A percentile compares a stretch with the other conserved stretches of the same genome.
Conservation (phyloP, 1,140 invertebrate genomes). For the Mylabris phalerata region DNA sequence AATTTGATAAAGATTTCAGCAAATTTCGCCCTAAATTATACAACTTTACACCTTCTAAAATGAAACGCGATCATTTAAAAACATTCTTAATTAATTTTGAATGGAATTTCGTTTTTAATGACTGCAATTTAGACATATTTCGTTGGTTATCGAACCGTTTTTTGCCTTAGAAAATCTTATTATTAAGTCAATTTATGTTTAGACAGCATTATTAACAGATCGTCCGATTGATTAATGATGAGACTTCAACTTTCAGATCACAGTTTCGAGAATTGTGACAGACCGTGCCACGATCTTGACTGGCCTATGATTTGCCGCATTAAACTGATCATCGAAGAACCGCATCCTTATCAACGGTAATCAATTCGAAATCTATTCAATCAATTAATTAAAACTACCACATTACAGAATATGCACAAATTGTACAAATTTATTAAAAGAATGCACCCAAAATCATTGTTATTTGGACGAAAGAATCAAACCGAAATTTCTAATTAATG, state of each 20-base stretch:
- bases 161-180: too few relatives aligned
- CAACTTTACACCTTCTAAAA: too few relatives aligned
- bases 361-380: neutral
- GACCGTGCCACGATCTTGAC: conserved; percentile 67
- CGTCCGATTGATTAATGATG: too few relatives aligned
- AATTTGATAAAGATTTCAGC: too few relatives aligned
- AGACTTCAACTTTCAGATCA: conserved; percentile 50
- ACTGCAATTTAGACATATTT: too few relatives aligned
- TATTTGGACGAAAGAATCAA: conserved; percentile 53
- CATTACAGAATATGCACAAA: conserved; percentile 46
- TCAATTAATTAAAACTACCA: neutral
- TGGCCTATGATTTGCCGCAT: conserved; percentile 74
- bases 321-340: conserved; percentile 60
- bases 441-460: conserved; percentile 56
- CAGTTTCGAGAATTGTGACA: conserved; percentile 61
- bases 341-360: neutral
- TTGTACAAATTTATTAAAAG: conserved; percentile 34
- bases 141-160: too few relatives aligned
- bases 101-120: too few relatives aligned
- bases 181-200: too few relatives aligned
- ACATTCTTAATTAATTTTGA: too few relatives aligned
- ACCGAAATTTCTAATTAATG: conserved; percentile 67
- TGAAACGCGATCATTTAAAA: too few relatives aligned
- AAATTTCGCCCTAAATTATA: too few relatives aligned
- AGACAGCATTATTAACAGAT: too few relatives aligned